phyloP scores from a whole-genome alignment of 2,113 vertebrate species.

The Gopherus flavomarginatus region DNA sequence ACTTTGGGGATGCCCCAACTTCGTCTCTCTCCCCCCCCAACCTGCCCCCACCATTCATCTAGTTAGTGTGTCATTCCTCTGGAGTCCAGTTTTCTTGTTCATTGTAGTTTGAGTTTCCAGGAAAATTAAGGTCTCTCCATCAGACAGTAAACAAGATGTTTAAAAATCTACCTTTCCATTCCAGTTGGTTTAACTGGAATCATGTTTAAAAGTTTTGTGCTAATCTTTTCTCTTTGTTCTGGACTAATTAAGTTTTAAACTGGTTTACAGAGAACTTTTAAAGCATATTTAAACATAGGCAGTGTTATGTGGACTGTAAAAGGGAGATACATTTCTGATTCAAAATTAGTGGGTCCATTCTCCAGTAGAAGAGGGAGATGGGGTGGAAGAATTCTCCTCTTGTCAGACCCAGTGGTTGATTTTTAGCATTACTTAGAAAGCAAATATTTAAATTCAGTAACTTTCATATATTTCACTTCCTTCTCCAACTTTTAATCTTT shows the following conservation, averaged over 20 bases:
- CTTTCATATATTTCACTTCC: background rate
- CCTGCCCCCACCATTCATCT: background rate
- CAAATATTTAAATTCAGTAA: conserved; percentile 38
- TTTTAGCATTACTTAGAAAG: conserved; percentile 57
- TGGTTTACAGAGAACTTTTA: conserved; percentile 44
- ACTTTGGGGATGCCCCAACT: background rate
- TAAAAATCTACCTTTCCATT: conserved; percentile 2
- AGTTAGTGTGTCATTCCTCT: background rate
- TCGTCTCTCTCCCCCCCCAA: background rate
- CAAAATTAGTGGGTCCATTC: conserved; percentile 38
- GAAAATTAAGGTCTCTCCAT: conserved; percentile 9
- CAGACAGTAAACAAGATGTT: conserved; percentile 43
- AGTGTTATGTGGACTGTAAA: conserved; percentile 46
- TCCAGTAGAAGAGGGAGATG: conserved; percentile 26
- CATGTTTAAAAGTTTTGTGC: accelerated
- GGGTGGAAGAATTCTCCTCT: conserved; percentile 16
- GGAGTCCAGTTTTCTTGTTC: background rate
- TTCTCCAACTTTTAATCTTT: background rate
- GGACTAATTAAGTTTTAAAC: background rate
- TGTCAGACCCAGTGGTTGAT: conserved; percentile 12
- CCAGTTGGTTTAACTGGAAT: conserved; percentile 40
- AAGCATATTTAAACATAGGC: conserved; percentile 45
- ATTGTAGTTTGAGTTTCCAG: conserved; percentile 36
- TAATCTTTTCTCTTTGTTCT: background rate
- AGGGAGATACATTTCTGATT: conserved; percentile 39